These are phyloP conservation scores for Drosophila falleni DNA, from an alignment of 2,888 invertebrate species.

Conservation along the genomic window DNA sequence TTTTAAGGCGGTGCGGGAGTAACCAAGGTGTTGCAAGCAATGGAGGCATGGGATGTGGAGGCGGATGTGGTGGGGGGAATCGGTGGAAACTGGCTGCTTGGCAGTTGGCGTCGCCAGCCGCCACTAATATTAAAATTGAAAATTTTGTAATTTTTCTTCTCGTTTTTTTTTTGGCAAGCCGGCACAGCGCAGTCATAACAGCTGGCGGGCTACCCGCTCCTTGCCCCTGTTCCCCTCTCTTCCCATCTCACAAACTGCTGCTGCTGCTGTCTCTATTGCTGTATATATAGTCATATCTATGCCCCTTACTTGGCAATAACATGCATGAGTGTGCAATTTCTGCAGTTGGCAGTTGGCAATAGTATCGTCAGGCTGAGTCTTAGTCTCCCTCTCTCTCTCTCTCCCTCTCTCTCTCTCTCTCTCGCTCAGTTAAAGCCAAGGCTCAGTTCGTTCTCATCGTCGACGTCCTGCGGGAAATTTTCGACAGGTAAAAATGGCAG, in stretches of 20 bases:
- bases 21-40: slow-evolving; percentile 37
- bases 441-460: slow-evolving; percentile 32
- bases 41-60: not conserved
- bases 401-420: slow-evolving; percentile 1
- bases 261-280: slow-evolving; percentile 26
- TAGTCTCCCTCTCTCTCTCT: slow-evolving; percentile 11
- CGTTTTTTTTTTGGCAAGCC: slow-evolving; percentile 66
- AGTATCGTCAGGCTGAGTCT: slow-evolving; percentile 38
- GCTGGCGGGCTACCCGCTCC: slow-evolving; percentile 54
- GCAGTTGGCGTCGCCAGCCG: slow-evolving; percentile 76
- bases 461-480: slow-evolving; percentile 78
- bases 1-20: slow-evolving; percentile 20
- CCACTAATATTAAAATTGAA: slow-evolving; percentile 81
- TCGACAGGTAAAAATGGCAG: slow-evolving; percentile 80
- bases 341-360: slow-evolving; percentile 68
- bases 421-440: slow-evolving; percentile 11
- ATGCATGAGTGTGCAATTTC: slow-evolving; percentile 81
- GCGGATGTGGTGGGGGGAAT: not conserved
- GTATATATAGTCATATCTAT: slow-evolving; percentile 55
- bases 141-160: slow-evolving; percentile 80
- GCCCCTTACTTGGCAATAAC: slow-evolving; percentile 79
- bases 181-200: slow-evolving; percentile 78
- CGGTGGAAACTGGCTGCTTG: slow-evolving; percentile 33
- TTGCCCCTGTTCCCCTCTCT: not conserved
- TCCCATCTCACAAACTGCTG: not conserved